phyloP scores from a whole-genome alignment of 2,113 vertebrate species.

The Megaceryle torquata region DNA sequence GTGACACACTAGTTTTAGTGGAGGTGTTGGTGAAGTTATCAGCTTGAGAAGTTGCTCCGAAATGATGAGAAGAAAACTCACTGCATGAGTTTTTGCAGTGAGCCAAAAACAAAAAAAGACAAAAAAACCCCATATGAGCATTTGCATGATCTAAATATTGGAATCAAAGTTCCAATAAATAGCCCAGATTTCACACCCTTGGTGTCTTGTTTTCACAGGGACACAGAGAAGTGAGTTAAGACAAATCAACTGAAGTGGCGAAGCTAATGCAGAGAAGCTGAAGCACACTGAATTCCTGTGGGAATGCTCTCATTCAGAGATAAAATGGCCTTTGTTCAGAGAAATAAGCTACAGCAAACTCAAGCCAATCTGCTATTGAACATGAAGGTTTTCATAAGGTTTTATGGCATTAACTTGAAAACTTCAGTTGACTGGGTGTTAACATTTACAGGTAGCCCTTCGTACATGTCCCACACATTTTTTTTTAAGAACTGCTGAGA shows the following conservation, averaged over 20 bases:
- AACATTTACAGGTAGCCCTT: background rate
- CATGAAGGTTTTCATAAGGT: accelerated
- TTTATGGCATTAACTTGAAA: background rate
- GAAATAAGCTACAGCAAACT: background rate
- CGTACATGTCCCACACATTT: background rate
- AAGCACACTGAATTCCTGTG: background rate
- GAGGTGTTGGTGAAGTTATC: background rate
- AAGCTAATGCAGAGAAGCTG: background rate
- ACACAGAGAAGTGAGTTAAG: background rate
- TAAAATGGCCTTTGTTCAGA: background rate
- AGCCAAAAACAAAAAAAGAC: too few relatives aligned
- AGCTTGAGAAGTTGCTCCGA: background rate
- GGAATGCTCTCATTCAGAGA: background rate
- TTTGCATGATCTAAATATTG: background rate
- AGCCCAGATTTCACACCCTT: background rate
- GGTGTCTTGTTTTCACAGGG: background rate
- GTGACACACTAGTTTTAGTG: background rate
- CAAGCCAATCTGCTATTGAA: background rate
- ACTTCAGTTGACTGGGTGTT: background rate
- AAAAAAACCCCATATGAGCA: too few relatives aligned
- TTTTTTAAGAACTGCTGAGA: background rate
- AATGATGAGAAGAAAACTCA: background rate
- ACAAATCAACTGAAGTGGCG: background rate
- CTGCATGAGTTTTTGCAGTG: too few relatives aligned
- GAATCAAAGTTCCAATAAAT: background rate